Evolutionary conservation across 2,888 invertebrate genomes (phyloP).

Genomic region (Brachyptera risi): DNA sequence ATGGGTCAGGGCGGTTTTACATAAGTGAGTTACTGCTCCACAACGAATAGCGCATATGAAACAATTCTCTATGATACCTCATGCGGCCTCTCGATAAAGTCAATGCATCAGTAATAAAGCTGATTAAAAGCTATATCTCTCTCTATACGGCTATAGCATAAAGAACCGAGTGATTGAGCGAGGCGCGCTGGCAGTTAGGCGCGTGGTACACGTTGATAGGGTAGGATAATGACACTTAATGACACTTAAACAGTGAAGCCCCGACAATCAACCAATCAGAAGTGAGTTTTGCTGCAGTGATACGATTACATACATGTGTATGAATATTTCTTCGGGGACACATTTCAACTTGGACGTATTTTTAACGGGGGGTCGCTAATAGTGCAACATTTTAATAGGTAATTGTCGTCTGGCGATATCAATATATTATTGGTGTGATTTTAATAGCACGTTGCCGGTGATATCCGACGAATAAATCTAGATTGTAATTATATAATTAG

Average conservation of each 20-base stretch:
- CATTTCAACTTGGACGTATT: constrained; percentile 22
- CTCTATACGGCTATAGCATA: no score
- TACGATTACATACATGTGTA: neutral
- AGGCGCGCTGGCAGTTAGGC: constrained; percentile 22
- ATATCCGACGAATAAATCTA: neutral
- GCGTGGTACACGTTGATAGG: constrained; percentile 28
- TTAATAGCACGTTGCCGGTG: constrained; percentile 8
- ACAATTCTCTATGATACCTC: constrained; percentile 16
- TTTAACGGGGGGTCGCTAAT: neutral
- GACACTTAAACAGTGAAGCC: no score
- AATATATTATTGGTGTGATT: no score
- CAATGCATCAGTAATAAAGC: constrained; percentile 33
- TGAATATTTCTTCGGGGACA: constrained; percentile 29
- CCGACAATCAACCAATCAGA: no score
- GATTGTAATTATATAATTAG: no score
- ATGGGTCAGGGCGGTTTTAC: constrained; percentile 15
- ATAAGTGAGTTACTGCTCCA: constrained; percentile 13
- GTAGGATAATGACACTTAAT: constrained; percentile 29
- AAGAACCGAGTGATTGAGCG: constrained; percentile 25
- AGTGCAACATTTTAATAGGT: constrained; percentile 5
- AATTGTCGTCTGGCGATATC: neutral
- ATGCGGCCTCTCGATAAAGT: constrained; percentile 32
- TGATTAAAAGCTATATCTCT: constrained; percentile 26
- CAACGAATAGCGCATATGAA: neutral
- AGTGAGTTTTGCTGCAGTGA: neutral